phyloP scores from a whole-genome alignment of 1,140 invertebrate species.

The Hyles euphorbiae region DNA sequence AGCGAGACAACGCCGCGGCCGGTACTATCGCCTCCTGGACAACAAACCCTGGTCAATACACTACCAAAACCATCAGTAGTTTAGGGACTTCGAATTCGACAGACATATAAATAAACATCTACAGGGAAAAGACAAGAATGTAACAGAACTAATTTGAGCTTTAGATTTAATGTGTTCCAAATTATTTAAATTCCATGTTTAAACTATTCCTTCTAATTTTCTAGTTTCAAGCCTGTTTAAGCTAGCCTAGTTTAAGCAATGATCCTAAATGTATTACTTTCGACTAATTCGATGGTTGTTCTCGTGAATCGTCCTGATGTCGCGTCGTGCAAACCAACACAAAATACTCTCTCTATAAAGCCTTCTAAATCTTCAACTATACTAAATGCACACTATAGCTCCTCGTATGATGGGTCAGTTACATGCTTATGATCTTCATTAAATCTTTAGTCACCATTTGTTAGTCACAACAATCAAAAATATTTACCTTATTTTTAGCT shows the following conservation, averaged over 20 bases:
- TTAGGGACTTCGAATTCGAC: no score
- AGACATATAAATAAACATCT: no score
- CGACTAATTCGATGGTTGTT: slow-evolving; percentile 22
- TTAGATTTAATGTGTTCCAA: no score
- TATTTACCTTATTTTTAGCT: slow-evolving; percentile 8
- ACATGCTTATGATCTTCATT: slow-evolving; percentile 25
- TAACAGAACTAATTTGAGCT: no score
- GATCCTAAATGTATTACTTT: slow-evolving; percentile 18
- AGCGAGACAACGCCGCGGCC: slow-evolving; percentile 84
- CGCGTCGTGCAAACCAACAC: slow-evolving; percentile 38
- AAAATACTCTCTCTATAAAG: slow-evolving; percentile 40
- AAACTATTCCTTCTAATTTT: slow-evolving; percentile 17
- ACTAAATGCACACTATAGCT: slow-evolving; percentile 43
- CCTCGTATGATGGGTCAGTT: slow-evolving; percentile 33
- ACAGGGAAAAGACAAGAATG: no score
- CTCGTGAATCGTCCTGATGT: slow-evolving; percentile 27
- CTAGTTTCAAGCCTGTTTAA: slow-evolving; percentile 26
- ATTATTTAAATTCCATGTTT: no score
- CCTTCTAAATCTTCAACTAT: slow-evolving; percentile 39
- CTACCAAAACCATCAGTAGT: no score
- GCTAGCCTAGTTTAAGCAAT: slow-evolving; percentile 34
- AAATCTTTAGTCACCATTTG: neutral
- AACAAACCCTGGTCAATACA: neutral
- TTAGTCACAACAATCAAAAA: slow-evolving; percentile 9
- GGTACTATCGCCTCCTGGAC: slow-evolving; percentile 74